phyloP scores from a whole-genome alignment of 92 coral and sea anemone genomes.

The Epizoanthus fatuus region DNA sequence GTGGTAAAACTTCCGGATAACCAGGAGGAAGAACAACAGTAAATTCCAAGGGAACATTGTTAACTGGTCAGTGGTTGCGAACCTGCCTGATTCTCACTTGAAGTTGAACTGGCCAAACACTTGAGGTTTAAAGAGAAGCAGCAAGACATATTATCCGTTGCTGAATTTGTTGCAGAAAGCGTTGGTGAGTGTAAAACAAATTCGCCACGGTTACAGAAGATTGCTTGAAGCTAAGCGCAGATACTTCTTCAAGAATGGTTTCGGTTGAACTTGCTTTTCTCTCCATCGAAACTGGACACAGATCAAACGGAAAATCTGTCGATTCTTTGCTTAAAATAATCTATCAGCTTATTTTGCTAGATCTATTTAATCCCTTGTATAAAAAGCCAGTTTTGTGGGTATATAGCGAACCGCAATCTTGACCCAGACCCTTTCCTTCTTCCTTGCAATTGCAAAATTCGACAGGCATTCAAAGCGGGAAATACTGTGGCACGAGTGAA shows the following conservation, averaged over 20 bases:
- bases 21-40: slow-evolving; percentile 51
- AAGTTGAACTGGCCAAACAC: slow-evolving; percentile 25
- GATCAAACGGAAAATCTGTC: background rate
- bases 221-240: slow-evolving; percentile 85
- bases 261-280: slow-evolving; percentile 4
- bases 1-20: slow-evolving; percentile 81
- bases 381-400: no score
- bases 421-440: no score
- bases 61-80: slow-evolving; percentile 19
- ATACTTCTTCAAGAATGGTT: slow-evolving; percentile 75
- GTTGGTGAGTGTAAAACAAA: slow-evolving; percentile 60
- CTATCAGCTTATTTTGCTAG: background rate
- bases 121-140: slow-evolving; percentile 47
- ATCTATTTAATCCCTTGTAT: no score
- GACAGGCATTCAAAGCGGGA: no score
- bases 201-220: slow-evolving; percentile 90
- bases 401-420: no score
- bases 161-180: slow-evolving; percentile 18
- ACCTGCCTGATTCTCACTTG: slow-evolving; percentile 10
- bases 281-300: background rate
- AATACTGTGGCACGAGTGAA: background rate
- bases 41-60: slow-evolving; percentile 58
- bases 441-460: no score
- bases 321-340: background rate
- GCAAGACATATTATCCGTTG: slow-evolving; percentile 4